Evolutionary conservation across 92 coral and sea anemone genomes (phyloP), one percentile per base, ranked within the genome.

Genomic region (Desmophyllum pertusum): DNA sequence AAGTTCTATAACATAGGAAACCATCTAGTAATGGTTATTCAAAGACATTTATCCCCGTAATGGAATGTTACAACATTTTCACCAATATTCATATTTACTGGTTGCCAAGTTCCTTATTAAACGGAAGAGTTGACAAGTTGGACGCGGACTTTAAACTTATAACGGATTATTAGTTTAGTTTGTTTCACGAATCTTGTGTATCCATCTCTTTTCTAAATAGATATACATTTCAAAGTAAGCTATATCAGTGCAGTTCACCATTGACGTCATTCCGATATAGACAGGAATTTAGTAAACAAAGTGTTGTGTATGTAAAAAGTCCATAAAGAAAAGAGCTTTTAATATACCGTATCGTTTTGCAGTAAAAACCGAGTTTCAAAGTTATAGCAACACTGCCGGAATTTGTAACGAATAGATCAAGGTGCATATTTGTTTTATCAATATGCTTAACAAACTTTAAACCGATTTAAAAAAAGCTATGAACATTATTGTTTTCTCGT

Each of bases 201-300:
- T 59, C 65, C 5, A 59, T 59, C 27, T 59, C 65, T 59, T 59
- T n/a, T 59, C 65, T 6, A 25, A 59, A 59, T 27, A 59, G 65
- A 59, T 59, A n/a, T 57, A 25, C 27, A 29, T 59, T 59, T 27
- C 65, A 59, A 59, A 33, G 35, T 59, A 1, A 25, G 10, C 65
- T 59, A 59, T n/a, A n/a, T n/a, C n/a, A 25, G 27, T 27, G 27
- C 53, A 8, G 65, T 59, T 59, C 65, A 59, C 31, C 14, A 59
- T 27, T 25, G 65, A 59, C 65, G 65, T 25, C 25, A 23, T 59
- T 59, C 2, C 65, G 7, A 59, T 25, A 25, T 59, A 25, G 10
- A n/a, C n/a, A 59, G 65, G 65, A 59, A 4, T 59, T 59, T 59
- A 25, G 65, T 59, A 59, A 59, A 59, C 65, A 59, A 59, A 59